These are phyloP conservation scores for Apis cerana DNA, from an alignment of 1,140 invertebrate genomes.

Conservation along the genomic window DNA sequence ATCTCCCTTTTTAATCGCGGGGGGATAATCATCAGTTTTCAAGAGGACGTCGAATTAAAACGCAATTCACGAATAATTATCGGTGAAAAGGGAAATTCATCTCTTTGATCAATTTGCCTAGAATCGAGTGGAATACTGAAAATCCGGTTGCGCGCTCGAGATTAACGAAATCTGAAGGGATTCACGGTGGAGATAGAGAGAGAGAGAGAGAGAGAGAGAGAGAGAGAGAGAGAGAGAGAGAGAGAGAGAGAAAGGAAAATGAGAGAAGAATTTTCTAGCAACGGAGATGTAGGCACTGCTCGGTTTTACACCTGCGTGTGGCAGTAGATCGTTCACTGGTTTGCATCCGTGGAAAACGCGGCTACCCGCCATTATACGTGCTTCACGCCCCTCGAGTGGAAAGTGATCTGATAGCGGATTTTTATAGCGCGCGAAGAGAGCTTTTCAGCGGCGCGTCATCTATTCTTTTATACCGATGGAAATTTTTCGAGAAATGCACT, in stretches of 20 bases:
- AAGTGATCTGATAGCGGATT: constrained; percentile 29
- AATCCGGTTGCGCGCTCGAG: background rate
- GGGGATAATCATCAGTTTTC: background rate
- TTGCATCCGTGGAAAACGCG: constrained; percentile 8
- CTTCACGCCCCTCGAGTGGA: constrained; percentile 17
- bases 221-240: background rate
- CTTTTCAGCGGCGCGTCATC: constrained; percentile 14
- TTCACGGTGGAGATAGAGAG: too few relatives aligned
- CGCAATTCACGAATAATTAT: background rate
- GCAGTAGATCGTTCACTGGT: constrained; percentile 16
- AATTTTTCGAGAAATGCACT: background rate
- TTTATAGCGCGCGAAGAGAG: constrained; percentile 20
- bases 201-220: background rate
- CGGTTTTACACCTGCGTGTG: background rate
- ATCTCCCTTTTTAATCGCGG: background rate
- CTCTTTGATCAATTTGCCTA: background rate
- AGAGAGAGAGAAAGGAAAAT: background rate
- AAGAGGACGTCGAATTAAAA: background rate
- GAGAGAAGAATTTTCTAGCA: background rate
- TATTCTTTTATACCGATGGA: constrained; percentile 8
- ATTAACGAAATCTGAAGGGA: background rate
- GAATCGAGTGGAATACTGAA: background rate
- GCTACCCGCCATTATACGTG: constrained; percentile 22
- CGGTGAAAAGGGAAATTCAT: background rate
- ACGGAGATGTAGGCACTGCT: background rate